phyloP scores from a whole-genome alignment of 2,888 invertebrate genomes.

The Lacanobia wlatinum region DNA sequence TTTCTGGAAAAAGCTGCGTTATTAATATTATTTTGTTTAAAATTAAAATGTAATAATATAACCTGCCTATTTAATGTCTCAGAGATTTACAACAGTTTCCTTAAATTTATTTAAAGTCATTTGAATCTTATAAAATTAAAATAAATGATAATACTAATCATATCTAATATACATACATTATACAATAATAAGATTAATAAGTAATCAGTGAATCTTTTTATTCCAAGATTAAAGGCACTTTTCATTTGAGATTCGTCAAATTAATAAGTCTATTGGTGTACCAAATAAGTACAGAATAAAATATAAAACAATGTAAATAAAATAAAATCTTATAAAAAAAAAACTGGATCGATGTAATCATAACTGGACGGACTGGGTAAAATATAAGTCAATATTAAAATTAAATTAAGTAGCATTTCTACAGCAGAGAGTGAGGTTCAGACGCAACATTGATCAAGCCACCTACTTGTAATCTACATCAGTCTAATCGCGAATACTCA shows the following conservation, averaged over 20 bases:
- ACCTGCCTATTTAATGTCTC: not conserved
- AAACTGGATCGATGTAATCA: slow-evolving; percentile 25
- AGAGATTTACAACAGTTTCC: not conserved
- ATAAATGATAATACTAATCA: not conserved
- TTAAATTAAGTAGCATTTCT: slow-evolving; percentile 32
- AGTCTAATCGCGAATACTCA: slow-evolving; percentile 48
- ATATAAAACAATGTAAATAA: not conserved
- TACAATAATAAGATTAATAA: not conserved
- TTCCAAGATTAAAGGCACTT: slow-evolving; percentile 35
- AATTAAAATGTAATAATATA: not conserved
- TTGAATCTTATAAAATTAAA: not conserved
- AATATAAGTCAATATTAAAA: slow-evolving; percentile 10
- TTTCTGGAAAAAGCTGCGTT: not conserved
- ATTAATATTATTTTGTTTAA: not conserved
- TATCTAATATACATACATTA: slow-evolving; percentile 14
- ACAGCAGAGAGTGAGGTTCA: slow-evolving; percentile 14
- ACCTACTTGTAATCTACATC: slow-evolving; percentile 56
- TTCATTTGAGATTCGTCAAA: slow-evolving; percentile 36
- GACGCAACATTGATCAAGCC: slow-evolving; percentile 5
- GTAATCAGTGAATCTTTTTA: slow-evolving; percentile 6
- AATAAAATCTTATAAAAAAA: slow-evolving; percentile 7
- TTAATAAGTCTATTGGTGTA: not conserved
- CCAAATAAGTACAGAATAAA: slow-evolving; percentile 14
- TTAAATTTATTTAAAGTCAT: not conserved
- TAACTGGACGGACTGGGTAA: slow-evolving; percentile 22